A percentile compares a stretch with the other conserved stretches of the same genome.
Evolutionary conservation across 2,113 vertebrate species (phyloP).

Genomic region (Syngnathus typhle): DNA sequence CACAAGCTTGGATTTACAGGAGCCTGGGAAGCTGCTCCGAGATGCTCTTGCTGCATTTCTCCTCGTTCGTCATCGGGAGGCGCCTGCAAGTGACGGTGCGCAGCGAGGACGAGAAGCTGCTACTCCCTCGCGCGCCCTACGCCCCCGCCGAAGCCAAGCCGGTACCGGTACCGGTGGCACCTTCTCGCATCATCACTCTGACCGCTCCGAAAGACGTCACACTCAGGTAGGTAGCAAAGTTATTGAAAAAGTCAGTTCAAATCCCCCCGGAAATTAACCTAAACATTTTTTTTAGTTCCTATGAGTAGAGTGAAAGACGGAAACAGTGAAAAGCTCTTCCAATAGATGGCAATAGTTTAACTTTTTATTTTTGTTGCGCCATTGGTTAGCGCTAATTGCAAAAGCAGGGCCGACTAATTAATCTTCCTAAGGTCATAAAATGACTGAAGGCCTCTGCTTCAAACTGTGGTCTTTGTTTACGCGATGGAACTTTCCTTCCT

Average conservation of each 20-base stretch:
- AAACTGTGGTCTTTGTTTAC: not conserved
- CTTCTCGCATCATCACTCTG: slow-evolving; percentile 53
- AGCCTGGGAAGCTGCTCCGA: slow-evolving; percentile 79
- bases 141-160: not conserved
- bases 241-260: no score
- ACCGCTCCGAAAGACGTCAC: slow-evolving; percentile 25
- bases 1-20: slow-evolving; percentile 62
- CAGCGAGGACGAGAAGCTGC: slow-evolving; percentile 71
- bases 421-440: not conserved
- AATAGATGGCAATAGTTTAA: no score
- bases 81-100: slow-evolving; percentile 75
- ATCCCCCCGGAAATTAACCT: no score
- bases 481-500: not conserved
- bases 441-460: not conserved
- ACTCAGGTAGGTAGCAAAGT: slow-evolving; percentile 49
- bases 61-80: slow-evolving; percentile 78
- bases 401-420: not conserved
- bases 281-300: no score
- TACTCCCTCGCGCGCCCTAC: slow-evolving; percentile 65
- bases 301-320: no score
- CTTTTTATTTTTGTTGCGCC: no score
- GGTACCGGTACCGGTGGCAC: not conserved
- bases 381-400: not conserved
- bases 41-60: slow-evolving; percentile 84
- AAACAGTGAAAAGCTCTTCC: no score